Evolutionary conservation across 2,888 invertebrate species (phyloP), one percentile per base, ranked within the genome.

Genomic region (Drosophila villosipedis): DNA sequence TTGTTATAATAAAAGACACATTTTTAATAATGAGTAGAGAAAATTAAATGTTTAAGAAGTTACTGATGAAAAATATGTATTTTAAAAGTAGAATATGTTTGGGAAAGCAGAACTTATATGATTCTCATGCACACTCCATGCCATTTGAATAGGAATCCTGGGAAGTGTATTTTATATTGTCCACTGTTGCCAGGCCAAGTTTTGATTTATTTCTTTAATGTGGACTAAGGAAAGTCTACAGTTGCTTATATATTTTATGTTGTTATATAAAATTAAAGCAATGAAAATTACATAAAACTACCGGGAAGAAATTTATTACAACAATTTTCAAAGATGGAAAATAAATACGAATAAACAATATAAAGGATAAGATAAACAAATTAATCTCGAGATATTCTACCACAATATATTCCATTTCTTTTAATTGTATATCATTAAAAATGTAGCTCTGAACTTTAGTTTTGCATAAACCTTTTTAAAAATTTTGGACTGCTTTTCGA

Each of bases 271-370:
- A 37, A 19, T 37, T 16, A 37, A 37, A 19, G 7, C 3, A 10
- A 41, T 12, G 12, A 22, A 22, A 43, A 7, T 16, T 2, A 19
- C 6, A 37, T 22, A 43, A 12, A 12, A 22, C 5, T 43, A 5
- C 12, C 4, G 0, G 2, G 1, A n/a, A 0, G 4, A n/a, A 41
- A 41, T n/a, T n/a, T 2, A 9, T 9, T 39, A 19, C 2, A 0
- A 1, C 1, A 2, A 41, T 10, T 0, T 4, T 2, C 0, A 22
- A 43, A 0, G 4, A 12, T 2, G 2, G n/a, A n/a, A 12, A 41
- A 41, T 22, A 41, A 22, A 16, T 16, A 16, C 16, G 14, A 37
- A 16, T 16, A 16, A 37, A 0, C 37, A 6, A 37, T 5, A 16
- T 16, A 37, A 37, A 16, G 2, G 1, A 6, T 37, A 16, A 37